Evolutionary conservation across 2,888 invertebrate genomes (phyloP).

Genomic region (Volucella zonaria): DNA sequence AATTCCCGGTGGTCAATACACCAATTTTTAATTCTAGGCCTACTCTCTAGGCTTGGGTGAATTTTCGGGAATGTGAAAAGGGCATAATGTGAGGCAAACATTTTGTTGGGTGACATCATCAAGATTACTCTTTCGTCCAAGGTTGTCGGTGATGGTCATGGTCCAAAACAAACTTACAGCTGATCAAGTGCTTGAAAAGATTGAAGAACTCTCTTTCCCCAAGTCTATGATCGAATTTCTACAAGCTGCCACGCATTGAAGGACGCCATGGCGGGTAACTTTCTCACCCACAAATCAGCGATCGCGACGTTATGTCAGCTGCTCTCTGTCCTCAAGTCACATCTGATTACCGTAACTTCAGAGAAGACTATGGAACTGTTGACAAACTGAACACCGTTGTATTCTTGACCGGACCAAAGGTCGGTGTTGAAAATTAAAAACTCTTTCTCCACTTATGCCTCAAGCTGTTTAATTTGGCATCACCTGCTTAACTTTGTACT

Average conservation of each 20-base stretch:
- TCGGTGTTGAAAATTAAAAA: too few species aligned
- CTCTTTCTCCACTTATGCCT: too few species aligned
- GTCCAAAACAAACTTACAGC: conserved; percentile 97
- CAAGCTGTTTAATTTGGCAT: too few species aligned
- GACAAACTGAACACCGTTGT: conserved; percentile 97
- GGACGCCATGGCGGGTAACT: too few species aligned
- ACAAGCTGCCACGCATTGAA: conserved; percentile 94
- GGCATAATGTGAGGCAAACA: conserved; percentile 96
- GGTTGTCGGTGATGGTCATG: conserved; percentile 99
- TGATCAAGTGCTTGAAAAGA: conserved; percentile 91
- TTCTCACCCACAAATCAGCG: too few species aligned
- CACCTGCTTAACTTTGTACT: too few species aligned
- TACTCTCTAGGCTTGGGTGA: conserved; percentile 97
- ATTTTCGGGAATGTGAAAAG: conserved; percentile 99
- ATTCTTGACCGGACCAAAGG: conserved; percentile 97
- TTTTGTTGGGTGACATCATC: conserved; percentile 97
- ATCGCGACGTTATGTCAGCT: too few species aligned
- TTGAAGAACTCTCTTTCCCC: conserved; percentile 98
- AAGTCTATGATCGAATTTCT: conserved; percentile 98
- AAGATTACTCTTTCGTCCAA: conserved; percentile 99
- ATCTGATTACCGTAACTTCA: conserved; percentile 92
- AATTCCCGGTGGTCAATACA: conserved; percentile 99
- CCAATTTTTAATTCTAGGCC: conserved; percentile 99
- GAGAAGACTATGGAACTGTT: conserved; percentile 95
- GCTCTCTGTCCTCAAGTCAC: conserved; percentile 98